Evolutionary conservation across 1,140 invertebrate species (phyloP).

Genomic region (Fopius arisanus): DNA sequence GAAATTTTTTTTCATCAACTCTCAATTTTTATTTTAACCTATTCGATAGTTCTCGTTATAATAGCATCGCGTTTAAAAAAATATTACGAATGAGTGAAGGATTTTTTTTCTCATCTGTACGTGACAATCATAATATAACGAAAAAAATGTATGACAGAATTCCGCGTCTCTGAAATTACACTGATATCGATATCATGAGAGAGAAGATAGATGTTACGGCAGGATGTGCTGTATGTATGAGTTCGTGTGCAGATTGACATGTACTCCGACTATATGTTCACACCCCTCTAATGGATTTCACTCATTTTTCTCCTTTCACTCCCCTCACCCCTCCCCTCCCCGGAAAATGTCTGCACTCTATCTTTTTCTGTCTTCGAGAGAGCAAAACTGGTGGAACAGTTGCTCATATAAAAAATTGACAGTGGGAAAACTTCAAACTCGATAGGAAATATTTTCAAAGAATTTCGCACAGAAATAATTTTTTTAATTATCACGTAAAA

Average conservation of each 20-base stretch:
- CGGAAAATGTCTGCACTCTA: background rate
- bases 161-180: background rate
- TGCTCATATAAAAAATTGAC: too few relatives aligned
- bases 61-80: background rate
- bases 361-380: background rate
- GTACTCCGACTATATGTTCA: background rate
- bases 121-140: background rate
- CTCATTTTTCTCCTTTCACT: slow-evolving; percentile 62
- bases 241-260: background rate
- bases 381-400: background rate
- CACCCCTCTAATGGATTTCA: slow-evolving; percentile 64
- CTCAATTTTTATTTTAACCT: too few relatives aligned
- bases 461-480: too few relatives aligned
- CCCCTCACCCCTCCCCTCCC: slow-evolving; percentile 11
- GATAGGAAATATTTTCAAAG: too few relatives aligned
- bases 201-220: background rate
- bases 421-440: too few relatives aligned
- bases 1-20: too few relatives aligned
- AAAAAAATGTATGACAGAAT: background rate
- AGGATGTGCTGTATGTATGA: background rate
- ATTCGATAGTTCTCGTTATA: too few relatives aligned
- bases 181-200: background rate
- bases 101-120: background rate
- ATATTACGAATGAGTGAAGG: background rate
- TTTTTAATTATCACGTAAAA: too few relatives aligned